Conservation (phyloP, 2,113 vertebrate species). For the Hirundichthys speculiger region DNA sequence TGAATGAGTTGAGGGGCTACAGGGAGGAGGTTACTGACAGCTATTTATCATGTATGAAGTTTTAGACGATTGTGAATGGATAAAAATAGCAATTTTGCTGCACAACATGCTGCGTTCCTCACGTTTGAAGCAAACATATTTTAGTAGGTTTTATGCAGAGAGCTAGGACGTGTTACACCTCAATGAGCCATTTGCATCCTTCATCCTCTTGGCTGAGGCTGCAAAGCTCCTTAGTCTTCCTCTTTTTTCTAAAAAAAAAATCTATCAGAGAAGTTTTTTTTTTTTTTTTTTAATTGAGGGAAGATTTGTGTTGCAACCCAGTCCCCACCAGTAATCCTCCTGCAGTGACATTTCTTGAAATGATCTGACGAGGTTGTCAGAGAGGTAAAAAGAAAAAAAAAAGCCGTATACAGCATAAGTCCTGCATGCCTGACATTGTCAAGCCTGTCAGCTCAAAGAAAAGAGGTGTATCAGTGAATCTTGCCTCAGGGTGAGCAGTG, state of each 20-base stretch:
- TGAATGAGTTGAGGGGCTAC: slow-evolving; percentile 14
- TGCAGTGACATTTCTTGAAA: slow-evolving; percentile 33
- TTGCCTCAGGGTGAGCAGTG: slow-evolving; percentile 35
- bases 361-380: slow-evolving; percentile 13
- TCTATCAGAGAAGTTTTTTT: not conserved
- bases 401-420: slow-evolving; percentile 25
- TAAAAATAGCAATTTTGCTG: too few relatives aligned
- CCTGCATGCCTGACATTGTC: slow-evolving; percentile 56
- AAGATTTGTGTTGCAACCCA: slow-evolving; percentile 28
- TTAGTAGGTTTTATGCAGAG: not conserved
- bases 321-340: not conserved
- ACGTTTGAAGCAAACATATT: too few relatives aligned
- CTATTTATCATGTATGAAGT: too few relatives aligned
- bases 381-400: not conserved
- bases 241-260: slow-evolving; percentile 20
- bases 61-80: too few relatives aligned
- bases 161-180: slow-evolving; percentile 11
- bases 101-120: too few relatives aligned
- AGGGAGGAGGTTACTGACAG: not conserved
- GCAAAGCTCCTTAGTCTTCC: slow-evolving; percentile 19
- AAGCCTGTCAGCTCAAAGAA: slow-evolving; percentile 52
- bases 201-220: slow-evolving; percentile 16
- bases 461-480: slow-evolving; percentile 51
- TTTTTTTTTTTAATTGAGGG: slow-evolving; percentile 15
- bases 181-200: slow-evolving; percentile 12